Percentiles rank a stretch among this genome's conserved stretches.
Conservation (phyloP, 2,113 vertebrate genomes). For the Fregetta grallaria region DNA sequence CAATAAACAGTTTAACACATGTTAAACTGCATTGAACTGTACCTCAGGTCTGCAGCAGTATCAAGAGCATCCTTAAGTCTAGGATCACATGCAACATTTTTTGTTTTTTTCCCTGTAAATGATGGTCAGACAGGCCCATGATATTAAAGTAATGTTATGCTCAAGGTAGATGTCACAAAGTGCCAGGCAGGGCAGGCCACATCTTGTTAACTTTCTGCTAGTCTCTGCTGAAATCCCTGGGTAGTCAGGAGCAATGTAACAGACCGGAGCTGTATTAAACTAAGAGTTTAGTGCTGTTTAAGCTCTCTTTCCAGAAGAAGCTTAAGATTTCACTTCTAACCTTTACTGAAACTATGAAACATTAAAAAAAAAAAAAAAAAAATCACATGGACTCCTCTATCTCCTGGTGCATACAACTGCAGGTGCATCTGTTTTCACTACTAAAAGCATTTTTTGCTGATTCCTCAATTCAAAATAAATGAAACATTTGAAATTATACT, state of each 20-base stretch:
- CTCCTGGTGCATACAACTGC: neutral
- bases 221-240: neutral
- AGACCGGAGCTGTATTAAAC: neutral
- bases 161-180: neutral
- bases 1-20: neutral
- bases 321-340: neutral
- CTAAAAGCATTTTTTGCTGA: neutral
- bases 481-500: neutral
- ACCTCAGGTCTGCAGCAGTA: neutral
- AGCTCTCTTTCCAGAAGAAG: neutral
- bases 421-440: neutral
- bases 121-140: neutral
- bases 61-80: neutral
- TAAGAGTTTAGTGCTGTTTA: neutral
- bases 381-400: neutral
- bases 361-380: neutral
- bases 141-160: neutral
- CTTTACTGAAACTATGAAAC: neutral
- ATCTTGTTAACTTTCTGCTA: neutral
- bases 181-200: neutral
- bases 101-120: neutral
- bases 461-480: neutral
- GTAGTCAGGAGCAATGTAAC: neutral
- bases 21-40: neutral
- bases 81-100: fast-evolving